Conservation (phyloP, 2,888 invertebrate species). For the Chloromyia formosa region DNA sequence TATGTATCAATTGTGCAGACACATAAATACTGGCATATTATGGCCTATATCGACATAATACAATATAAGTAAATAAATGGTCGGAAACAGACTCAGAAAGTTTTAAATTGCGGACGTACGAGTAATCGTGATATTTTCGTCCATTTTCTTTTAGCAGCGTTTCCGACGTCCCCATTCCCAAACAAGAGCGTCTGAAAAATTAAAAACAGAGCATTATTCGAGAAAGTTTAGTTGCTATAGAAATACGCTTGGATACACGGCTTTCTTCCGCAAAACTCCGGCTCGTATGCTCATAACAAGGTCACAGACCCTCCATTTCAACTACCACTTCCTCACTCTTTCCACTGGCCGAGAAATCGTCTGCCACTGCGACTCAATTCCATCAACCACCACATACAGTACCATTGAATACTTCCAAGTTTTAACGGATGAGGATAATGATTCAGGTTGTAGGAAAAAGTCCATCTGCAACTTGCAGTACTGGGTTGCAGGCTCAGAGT, state of each 20-base stretch:
- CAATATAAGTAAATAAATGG: too few relatives aligned
- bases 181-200: background rate
- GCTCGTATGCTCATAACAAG: conserved; percentile 31
- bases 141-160: too few relatives aligned
- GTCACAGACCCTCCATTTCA: conserved; percentile 38
- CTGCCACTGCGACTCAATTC: background rate
- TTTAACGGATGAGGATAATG: conserved; percentile 5
- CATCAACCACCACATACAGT: background rate
- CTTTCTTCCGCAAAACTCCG: conserved; percentile 20
- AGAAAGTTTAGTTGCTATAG: conserved; percentile 15
- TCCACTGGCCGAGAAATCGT: background rate
- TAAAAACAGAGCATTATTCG: conserved; percentile 13
- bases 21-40: too few relatives aligned
- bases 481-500: conserved; percentile 20
- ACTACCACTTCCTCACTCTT: conserved; percentile 16
- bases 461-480: conserved; percentile 15
- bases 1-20: too few relatives aligned
- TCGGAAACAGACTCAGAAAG: too few relatives aligned
- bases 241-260: conserved; percentile 3
- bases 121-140: too few relatives aligned
- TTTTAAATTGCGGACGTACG: too few relatives aligned
- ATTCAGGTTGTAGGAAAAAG: conserved; percentile 9
- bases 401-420: background rate
- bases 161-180: background rate
- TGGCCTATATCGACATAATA: too few relatives aligned